Base-by-base conservation (phyloP, 2,113 vertebrate genomes). In the Diadophis punctatus region DNA sequence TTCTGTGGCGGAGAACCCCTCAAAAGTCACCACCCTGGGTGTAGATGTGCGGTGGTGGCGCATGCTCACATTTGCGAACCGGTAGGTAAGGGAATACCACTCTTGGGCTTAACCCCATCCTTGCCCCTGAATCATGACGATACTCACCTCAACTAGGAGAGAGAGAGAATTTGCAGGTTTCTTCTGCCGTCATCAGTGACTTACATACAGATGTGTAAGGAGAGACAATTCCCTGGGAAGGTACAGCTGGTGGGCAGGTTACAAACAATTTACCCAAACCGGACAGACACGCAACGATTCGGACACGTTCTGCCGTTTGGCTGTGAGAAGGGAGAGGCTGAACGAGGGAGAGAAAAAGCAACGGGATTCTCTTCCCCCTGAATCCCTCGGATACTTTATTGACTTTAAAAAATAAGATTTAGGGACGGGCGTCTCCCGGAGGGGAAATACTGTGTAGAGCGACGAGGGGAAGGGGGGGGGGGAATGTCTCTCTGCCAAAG, bases 211-310 rank as follows among this genome's bases (percentile, higher is more conserved):
- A 20, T 8, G 30, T 14, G 27, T 51, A 51, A 39, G 30, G 27
- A 49, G 7, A 90, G 92, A 86, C 74, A 90, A 58, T 89, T 89
- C 63, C 68, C 58, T 48, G 27, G 14, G 74, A 48, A 60, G 53
- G 55, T 86, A 27, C 87, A 85, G 88, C 39, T n/a, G 2, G 39
- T 48, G 58, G 74, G 30, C 56, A 86, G 85, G 51, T 90, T 87
- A 74, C 89, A 90, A 90, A 56, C 87, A 20, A 56, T 91, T 90
- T 91, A 93, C 92, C 92, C 56, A 86, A 90, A 87, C 43, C 20
- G n/a, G n/a, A n/a, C n/a, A n/a, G 16, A 87, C 34, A 93, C 89
- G 80, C 46, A 85, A 55, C 49, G 18, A 18, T 93, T 63, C 16
- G 48, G 85, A 52, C 80, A 68, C 43, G 16, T 22, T 49, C 88